These are phyloP conservation scores for Theonella swinhoei DNA, from an alignment of 37 sponge, comb jelly and placozoan genomes.

Conservation along the genomic window DNA sequence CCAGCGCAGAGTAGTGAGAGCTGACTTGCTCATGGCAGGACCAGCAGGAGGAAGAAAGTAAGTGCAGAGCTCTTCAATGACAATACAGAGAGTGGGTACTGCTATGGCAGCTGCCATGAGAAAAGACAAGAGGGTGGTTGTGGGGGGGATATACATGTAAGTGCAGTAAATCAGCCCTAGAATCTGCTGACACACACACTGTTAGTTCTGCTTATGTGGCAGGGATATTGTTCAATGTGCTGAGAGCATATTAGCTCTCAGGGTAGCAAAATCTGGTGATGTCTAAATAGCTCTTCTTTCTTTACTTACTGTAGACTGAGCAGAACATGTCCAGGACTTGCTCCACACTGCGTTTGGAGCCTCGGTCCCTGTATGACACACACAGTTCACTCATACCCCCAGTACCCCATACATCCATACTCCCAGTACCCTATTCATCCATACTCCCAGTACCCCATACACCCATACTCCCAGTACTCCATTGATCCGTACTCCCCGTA, in stretches of 20 bases:
- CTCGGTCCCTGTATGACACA: conserved; percentile 6
- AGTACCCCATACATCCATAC: neutral
- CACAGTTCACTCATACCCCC: neutral
- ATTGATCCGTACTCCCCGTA: neutral
- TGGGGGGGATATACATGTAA: no score
- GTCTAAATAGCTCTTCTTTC: no score
- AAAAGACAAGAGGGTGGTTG: no score
- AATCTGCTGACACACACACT: no score
- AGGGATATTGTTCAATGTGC: no score
- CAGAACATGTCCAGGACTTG: neutral
- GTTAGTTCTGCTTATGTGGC: no score
- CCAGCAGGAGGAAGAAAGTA: neutral
- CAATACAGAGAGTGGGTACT: neutral
- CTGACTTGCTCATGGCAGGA: conserved; percentile 24
- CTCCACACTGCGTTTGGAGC: conserved; percentile 4
- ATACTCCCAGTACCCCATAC: neutral
- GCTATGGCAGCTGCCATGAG: neutral
- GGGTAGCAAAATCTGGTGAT: no score
- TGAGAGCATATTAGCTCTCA: no score
- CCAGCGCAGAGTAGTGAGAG: conserved; percentile 35
- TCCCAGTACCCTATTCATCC: neutral
- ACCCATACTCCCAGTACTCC: neutral
- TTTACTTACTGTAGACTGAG: neutral
- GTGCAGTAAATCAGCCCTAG: no score
- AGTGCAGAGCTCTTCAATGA: neutral